Conservation (phyloP, 37 sponge, comb jelly and placozoan species). For the Agelas oroides region DNA sequence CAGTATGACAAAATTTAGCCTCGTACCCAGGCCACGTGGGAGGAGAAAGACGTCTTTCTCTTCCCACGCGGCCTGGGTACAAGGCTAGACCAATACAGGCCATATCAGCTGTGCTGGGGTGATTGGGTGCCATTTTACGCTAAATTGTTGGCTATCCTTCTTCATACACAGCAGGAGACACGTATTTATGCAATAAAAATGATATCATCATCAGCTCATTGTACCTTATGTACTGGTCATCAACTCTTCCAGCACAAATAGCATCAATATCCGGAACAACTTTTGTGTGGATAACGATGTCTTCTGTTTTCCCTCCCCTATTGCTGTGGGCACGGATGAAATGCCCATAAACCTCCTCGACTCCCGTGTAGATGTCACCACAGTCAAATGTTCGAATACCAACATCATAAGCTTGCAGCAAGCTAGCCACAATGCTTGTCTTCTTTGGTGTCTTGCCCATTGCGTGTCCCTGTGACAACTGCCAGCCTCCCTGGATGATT, state of each 20-base stretch:
- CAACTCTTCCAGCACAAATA: constrained; percentile 25
- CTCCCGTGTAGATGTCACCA: constrained; percentile 83
- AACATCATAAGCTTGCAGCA: constrained; percentile 29
- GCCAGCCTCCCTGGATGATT: constrained; percentile 74
- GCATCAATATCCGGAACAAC: constrained; percentile 69
- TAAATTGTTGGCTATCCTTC: too few species aligned
- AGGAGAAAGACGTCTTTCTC: too few species aligned
- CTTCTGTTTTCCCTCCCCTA: constrained; percentile 11
- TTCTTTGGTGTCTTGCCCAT: background rate
- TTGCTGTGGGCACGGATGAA: constrained; percentile 24
- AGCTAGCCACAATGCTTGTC: background rate
- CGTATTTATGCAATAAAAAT: too few species aligned
- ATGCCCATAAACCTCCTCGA: constrained; percentile 63
- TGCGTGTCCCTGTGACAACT: constrained; percentile 54
- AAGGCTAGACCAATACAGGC: too few species aligned
- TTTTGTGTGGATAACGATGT: constrained; percentile 57
- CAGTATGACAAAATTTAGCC: too few species aligned
- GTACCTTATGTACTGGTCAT: constrained; percentile 42
- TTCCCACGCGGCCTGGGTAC: too few species aligned
- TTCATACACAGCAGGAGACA: too few species aligned
- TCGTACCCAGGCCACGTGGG: too few species aligned
- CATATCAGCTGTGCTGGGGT: too few species aligned
- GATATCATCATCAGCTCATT: too few species aligned
- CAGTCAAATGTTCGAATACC: constrained; percentile 67
- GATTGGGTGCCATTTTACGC: too few species aligned